Conservation (phyloP, 1,140 invertebrate genomes). For the Phocides pigmalion region DNA sequence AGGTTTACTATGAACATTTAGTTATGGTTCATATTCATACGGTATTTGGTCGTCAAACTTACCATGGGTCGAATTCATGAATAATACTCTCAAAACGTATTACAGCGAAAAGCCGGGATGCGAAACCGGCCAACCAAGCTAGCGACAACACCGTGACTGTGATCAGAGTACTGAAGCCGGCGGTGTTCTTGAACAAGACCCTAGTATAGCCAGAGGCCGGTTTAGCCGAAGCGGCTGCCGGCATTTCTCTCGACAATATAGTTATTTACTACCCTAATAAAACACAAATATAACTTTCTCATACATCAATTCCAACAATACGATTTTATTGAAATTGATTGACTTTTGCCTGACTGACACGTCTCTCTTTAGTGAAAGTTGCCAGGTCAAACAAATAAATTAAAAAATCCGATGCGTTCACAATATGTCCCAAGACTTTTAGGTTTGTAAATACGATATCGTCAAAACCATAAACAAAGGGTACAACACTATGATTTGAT, state of each 20-base stretch:
- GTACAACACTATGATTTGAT: background rate
- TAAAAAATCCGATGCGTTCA: slow-evolving; percentile 4
- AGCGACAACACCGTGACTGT: slow-evolving; percentile 96
- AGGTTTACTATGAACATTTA: slow-evolving; percentile 12
- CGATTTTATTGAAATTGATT: slow-evolving; percentile 73
- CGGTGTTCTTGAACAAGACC: slow-evolving; percentile 84
- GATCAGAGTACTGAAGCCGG: slow-evolving; percentile 91
- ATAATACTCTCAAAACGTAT: slow-evolving; percentile 99
- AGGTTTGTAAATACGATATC: too few relatives aligned
- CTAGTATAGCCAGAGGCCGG: slow-evolving; percentile 58
- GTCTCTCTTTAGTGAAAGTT: slow-evolving; percentile 67
- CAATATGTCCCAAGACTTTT: too few relatives aligned
- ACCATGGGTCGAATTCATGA: slow-evolving; percentile 99
- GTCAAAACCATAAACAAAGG: background rate
- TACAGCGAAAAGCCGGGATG: slow-evolving; percentile 98
- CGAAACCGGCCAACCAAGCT: slow-evolving; percentile 98
- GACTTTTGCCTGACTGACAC: slow-evolving; percentile 79
- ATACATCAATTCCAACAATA: slow-evolving; percentile 77
- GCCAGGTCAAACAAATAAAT: slow-evolving; percentile 51
- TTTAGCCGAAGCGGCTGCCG: slow-evolving; percentile 53
- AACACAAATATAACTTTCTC: slow-evolving; percentile 61
- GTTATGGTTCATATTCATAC: background rate
- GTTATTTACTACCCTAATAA: slow-evolving; percentile 54
- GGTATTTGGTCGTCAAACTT: slow-evolving; percentile 68
- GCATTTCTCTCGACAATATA: slow-evolving; percentile 55